Conservation (phyloP, 2,797 vertebrate species). For the Tamandua tetradactyla region DNA sequence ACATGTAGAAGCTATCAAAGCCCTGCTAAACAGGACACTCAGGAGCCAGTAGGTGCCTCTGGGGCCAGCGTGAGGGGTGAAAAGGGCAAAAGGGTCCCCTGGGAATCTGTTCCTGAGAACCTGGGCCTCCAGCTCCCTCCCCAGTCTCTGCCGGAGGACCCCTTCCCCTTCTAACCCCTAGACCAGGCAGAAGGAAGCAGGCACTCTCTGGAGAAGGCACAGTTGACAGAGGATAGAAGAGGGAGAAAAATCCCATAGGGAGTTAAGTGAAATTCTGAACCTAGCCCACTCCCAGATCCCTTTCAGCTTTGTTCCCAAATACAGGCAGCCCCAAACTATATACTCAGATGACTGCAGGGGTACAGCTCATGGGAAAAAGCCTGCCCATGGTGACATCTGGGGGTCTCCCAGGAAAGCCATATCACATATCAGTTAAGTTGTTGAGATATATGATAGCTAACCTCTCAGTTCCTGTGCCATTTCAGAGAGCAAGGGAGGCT, state of each 20-base stretch:
- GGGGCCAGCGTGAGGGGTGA: neutral
- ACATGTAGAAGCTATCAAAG: neutral
- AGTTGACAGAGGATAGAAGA: neutral
- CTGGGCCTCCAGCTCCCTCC: neutral
- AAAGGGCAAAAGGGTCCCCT: neutral
- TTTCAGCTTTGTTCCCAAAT: neutral
- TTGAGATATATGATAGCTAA: accelerated
- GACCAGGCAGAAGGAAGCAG: neutral
- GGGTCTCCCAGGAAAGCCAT: neutral
- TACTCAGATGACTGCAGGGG: neutral
- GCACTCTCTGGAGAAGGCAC: neutral
- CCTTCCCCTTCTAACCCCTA: too few species aligned
- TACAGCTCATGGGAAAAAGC: neutral
- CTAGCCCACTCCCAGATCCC: neutral
- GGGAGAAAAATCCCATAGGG: neutral
- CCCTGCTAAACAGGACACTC: neutral
- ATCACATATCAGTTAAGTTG: accelerated
- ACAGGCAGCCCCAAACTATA: neutral
- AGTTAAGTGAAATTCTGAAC: neutral
- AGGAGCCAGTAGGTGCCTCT: neutral
- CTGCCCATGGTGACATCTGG: neutral
- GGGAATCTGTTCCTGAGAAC: neutral
- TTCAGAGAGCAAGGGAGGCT: neutral
- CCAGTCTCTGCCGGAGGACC: too few species aligned
- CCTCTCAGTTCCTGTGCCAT: neutral